A percentile compares a stretch with the other conserved stretches of the same genome.
phyloP scores from a whole-genome alignment of 2,797 vertebrate species.

The Orientallactaga sibirica region DNA sequence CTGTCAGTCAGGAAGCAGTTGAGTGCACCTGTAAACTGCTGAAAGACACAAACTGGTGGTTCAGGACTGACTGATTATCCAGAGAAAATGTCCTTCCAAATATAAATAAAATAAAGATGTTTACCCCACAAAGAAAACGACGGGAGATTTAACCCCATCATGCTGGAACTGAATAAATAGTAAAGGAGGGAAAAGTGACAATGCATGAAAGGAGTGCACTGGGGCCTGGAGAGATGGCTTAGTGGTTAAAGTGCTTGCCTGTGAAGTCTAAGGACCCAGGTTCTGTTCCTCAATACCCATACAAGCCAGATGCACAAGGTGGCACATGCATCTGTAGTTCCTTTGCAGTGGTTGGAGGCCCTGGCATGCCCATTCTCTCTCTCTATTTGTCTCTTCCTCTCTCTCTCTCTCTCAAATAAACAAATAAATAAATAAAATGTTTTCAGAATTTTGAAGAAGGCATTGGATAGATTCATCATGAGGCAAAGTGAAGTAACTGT shows the following conservation, averaged over 20 bases:
- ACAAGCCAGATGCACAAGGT: too few species aligned
- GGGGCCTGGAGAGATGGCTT: too few species aligned
- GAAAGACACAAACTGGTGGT: neutral
- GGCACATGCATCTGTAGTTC: too few species aligned
- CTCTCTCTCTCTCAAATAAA: too few species aligned
- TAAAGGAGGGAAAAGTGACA: neutral
- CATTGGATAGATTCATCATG: neutral
- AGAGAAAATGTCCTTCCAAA: neutral
- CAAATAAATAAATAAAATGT: too few species aligned
- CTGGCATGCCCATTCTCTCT: too few species aligned
- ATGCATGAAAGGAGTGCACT: neutral
- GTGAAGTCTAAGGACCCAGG: too few species aligned
- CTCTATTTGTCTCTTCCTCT: too few species aligned
- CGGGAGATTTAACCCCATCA: neutral
- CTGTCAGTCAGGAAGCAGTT: neutral
- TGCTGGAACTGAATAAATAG: neutral
- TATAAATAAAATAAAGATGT: neutral
- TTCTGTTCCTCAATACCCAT: too few species aligned
- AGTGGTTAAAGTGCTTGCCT: too few species aligned
- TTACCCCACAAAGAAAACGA: neutral
- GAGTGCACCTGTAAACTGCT: neutral
- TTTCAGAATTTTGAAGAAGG: too few species aligned
- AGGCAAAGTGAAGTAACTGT: neutral
- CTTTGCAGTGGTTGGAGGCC: too few species aligned
- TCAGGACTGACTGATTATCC: neutral